phyloP scores from a whole-genome alignment of 2,797 vertebrate species.

The Varecia variegata region DNA sequence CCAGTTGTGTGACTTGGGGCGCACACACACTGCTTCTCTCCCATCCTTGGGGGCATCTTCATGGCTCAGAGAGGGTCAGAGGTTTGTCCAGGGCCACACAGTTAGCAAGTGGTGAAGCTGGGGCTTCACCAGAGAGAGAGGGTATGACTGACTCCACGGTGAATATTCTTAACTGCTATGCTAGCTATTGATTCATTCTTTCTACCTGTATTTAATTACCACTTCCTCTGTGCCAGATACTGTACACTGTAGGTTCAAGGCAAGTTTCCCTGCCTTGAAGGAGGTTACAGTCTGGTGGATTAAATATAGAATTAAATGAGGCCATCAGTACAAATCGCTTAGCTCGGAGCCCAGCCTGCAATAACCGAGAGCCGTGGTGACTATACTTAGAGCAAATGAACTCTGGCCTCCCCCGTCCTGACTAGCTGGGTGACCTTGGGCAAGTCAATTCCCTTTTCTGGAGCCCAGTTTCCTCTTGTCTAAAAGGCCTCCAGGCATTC shows the following conservation, averaged over 20 bases:
- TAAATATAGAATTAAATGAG: slow-evolving; percentile 66
- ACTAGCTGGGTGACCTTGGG: slow-evolving; percentile 52
- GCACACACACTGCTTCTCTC: not conserved
- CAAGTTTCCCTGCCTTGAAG: not conserved
- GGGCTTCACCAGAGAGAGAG: not conserved
- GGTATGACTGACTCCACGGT: not conserved
- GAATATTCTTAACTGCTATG: not conserved
- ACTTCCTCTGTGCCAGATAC: not conserved
- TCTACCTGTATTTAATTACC: not conserved
- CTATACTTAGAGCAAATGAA: slow-evolving; percentile 68
- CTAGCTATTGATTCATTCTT: not conserved
- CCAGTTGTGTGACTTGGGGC: not conserved
- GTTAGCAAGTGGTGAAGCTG: not conserved
- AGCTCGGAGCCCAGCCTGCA: not conserved
- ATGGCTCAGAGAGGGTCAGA: not conserved
- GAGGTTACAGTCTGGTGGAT: slow-evolving; percentile 51
- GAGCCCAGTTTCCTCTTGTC: not conserved
- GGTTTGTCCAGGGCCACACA: not conserved
- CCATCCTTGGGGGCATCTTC: not conserved
- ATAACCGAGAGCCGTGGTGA: not conserved
- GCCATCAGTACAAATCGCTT: slow-evolving; percentile 34
- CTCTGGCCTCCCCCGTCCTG: not conserved
- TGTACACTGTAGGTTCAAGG: not conserved
- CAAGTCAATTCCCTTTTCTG: slow-evolving; percentile 2
- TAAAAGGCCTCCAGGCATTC: not conserved